Evolutionary conservation across 2,797 vertebrate species (phyloP), one percentile per base, ranked within the genome.

Genomic region (Brotogeris chrysoptera): DNA sequence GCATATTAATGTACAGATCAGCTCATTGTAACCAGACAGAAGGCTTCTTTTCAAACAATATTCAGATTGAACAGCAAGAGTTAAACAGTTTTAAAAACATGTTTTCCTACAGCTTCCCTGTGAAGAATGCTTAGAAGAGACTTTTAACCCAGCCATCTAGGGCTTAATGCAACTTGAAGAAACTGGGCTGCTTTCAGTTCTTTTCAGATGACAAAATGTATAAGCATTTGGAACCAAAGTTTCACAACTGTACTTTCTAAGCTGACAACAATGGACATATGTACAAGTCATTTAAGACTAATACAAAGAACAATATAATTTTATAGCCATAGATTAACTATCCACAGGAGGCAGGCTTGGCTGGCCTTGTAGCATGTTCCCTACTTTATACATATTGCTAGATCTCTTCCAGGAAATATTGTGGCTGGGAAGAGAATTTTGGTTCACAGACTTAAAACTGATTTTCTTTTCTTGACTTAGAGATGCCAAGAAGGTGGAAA

Each of bases 401-500:
- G 36, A 21, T 87, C 70, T 84, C 74, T 92, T 94, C 73, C 93
- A 95, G 95, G 65, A 97, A 85, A 88, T 69, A 66, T 2, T 73
- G 74, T 60, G 65, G 55, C 52, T 73, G 9, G 9, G 18, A 93
- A 73, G 36, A 44, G 38, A 87, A n/a, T 46, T 47, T 57, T 57
- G 34, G 47, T 86, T 87, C 30, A 7, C 23, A 69, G 44, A 61
- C 64, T 63, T 78, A 36, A 68, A 92, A 83, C 13, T 46, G 20
- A 7, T 49, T 81, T 57, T 77, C 27, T 95, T 84, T 80, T 57
- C 76, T 88, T 88, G 60, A 57, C 77, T 60, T n/a, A 24, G 32
- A 80, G 27, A 90, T 86, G 63, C 44, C 86, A 92, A 24, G 50
- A 49, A 90, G 43, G 72, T 85, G 14, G 41, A 94, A 93, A 34